Evolutionary conservation across 2,888 invertebrate species (phyloP).

Genomic region (Caenorhabditis sp.): DNA sequence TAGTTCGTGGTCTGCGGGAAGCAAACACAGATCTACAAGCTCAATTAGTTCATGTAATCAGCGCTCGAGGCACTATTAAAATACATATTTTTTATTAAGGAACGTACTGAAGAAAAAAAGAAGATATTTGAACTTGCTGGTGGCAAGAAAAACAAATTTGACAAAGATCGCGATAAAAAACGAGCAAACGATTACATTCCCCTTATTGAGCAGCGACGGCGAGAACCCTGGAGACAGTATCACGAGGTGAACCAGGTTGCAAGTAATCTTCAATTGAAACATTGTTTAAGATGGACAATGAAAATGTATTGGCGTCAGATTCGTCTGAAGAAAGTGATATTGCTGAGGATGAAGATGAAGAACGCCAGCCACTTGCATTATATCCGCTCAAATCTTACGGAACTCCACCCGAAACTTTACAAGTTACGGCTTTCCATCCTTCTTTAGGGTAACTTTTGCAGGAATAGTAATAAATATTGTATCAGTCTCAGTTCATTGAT

Average conservation of each 20-base stretch:
- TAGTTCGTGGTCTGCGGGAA: slow-evolving; percentile 91
- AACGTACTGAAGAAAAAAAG: slow-evolving; percentile 92
- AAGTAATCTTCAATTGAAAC: too few relatives aligned
- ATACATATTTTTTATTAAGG: too few relatives aligned
- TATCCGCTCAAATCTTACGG: slow-evolving; percentile 18
- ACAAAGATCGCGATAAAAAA: slow-evolving; percentile 60
- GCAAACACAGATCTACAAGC: slow-evolving; percentile 92
- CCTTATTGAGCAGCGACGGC: slow-evolving; percentile 69
- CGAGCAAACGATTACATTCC: slow-evolving; percentile 68
- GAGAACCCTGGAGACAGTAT: slow-evolving; percentile 77
- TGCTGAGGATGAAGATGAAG: slow-evolving; percentile 61
- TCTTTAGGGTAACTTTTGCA: slow-evolving; percentile 58
- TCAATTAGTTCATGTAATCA: slow-evolving; percentile 79
- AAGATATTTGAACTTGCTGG: slow-evolving; percentile 93
- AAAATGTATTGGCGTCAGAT: slow-evolving; percentile 54
- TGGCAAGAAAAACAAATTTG: slow-evolving; percentile 74
- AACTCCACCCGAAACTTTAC: slow-evolving; percentile 57
- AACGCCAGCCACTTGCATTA: slow-evolving; percentile 18
- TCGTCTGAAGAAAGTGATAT: slow-evolving; percentile 58
- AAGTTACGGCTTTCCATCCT: slow-evolving; percentile 64
- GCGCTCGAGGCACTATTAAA: too few relatives aligned
- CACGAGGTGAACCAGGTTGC: slow-evolving; percentile 61
- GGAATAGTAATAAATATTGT: background rate
- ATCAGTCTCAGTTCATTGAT: slow-evolving; percentile 37
- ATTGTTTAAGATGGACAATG: slow-evolving; percentile 45